Percentiles rank a stretch among this genome's conserved stretches.
Evolutionary conservation across 2,113 vertebrate genomes (phyloP).

Genomic region (Rhynchomys soricoides): DNA sequence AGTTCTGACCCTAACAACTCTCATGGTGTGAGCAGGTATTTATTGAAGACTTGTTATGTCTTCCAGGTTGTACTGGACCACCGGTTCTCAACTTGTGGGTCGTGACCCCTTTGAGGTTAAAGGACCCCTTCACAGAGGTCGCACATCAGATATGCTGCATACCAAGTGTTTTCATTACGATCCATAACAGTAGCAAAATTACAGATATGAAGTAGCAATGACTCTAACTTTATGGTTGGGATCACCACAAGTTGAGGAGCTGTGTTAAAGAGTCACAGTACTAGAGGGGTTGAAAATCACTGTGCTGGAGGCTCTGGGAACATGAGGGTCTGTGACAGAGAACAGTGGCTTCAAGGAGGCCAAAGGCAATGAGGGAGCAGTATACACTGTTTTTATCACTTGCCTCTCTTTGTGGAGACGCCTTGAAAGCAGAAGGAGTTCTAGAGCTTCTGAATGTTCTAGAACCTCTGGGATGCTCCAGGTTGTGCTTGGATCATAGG

Average conservation of each 20-base stretch:
- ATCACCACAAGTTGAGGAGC: background rate
- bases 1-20: background rate
- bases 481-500: too few relatives aligned
- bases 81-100: background rate
- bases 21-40: background rate
- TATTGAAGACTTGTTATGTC: background rate
- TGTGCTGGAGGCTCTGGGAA: background rate
- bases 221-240: background rate
- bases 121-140: background rate
- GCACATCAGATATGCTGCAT: too few relatives aligned
- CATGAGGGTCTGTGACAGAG: background rate
- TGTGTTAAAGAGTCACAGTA: background rate
- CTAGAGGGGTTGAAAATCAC: background rate
- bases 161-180: background rate
- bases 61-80: background rate
- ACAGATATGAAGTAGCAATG: background rate
- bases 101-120: background rate
- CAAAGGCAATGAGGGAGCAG: background rate
- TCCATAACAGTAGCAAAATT: background rate
- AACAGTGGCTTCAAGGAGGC: background rate
- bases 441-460: background rate
- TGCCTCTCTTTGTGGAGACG: background rate
- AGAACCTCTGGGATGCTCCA: background rate
- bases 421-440: background rate
- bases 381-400: too few relatives aligned